phyloP scores from a whole-genome alignment of 2,888 invertebrate species.

The Parascotia fuliginaria region DNA sequence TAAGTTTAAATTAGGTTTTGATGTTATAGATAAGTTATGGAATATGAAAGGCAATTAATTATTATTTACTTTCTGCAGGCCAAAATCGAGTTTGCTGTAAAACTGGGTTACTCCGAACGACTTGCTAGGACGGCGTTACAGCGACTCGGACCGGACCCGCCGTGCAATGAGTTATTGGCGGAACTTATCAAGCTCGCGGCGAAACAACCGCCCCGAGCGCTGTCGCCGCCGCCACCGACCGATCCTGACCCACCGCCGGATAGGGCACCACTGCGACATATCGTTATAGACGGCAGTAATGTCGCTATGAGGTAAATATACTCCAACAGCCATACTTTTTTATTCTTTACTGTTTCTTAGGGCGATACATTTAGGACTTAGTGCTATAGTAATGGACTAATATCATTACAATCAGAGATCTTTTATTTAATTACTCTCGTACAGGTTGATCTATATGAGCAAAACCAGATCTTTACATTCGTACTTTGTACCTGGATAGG shows the following conservation, averaged over 20 bases:
- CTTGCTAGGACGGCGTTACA: constrained; percentile 93
- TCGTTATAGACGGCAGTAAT: constrained; percentile 97
- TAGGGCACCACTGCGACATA: constrained; percentile 86
- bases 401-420: too few species aligned
- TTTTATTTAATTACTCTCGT: too few species aligned
- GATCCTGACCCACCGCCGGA: constrained; percentile 71
- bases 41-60: background rate
- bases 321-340: too few species aligned
- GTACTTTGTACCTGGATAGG: too few species aligned
- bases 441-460: too few species aligned
- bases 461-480: too few species aligned
- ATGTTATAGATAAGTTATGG: too few species aligned
- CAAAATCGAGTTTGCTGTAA: constrained; percentile 95
- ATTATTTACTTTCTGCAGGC: constrained; percentile 63
- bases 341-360: too few species aligned
- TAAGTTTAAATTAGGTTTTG: background rate
- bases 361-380: too few species aligned
- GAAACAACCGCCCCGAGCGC: constrained; percentile 71
- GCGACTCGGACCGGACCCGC: constrained; percentile 93
- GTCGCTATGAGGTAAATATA: constrained; percentile 94
- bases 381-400: too few species aligned
- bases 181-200: constrained; percentile 94
- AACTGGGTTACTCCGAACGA: constrained; percentile 95
- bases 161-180: constrained; percentile 94
- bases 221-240: constrained; percentile 63